Conservation (phyloP, 64 coral and sea anemone species). For the Pocillopora verrucosa region DNA sequence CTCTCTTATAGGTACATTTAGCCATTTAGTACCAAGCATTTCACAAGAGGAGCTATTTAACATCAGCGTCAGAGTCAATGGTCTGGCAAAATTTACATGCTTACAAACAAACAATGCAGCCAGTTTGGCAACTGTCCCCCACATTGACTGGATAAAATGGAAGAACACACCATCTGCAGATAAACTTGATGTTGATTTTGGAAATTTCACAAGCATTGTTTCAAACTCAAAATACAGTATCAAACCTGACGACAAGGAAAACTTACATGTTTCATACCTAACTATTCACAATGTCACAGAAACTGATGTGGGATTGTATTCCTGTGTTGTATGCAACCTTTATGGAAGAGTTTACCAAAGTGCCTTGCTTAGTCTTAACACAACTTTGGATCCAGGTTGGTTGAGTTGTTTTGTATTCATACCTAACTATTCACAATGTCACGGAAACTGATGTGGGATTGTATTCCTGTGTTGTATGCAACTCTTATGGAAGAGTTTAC, state of each 20-base stretch:
- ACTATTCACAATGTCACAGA: slow-evolving; percentile 37
- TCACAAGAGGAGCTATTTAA: not conserved
- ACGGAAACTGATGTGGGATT: slow-evolving; percentile 18
- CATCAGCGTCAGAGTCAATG: not conserved
- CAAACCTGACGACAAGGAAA: not conserved
- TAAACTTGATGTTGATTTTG: slow-evolving; percentile 41
- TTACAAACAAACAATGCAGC: not conserved
- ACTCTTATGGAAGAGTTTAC: slow-evolving; percentile 53
- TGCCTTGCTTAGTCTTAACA: not conserved
- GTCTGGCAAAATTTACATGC: not conserved
- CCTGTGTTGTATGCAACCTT: slow-evolving; percentile 56
- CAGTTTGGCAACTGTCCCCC: not conserved
- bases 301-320: slow-evolving; percentile 36
- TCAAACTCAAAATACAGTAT: slow-evolving; percentile 37
- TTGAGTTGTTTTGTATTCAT: slow-evolving; percentile 1
- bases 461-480: slow-evolving; percentile 64
- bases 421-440: slow-evolving; percentile 38
- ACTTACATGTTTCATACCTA: slow-evolving; percentile 22
- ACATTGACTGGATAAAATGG: slow-evolving; percentile 60
- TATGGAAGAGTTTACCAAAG: slow-evolving; percentile 53
- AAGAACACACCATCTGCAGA: not conserved
- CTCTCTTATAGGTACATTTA: slow-evolving; percentile 6
- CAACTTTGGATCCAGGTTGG: not conserved
- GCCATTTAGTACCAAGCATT: not conserved
- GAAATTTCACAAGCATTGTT: slow-evolving; percentile 14